Percentiles rank a stretch among this genome's conserved stretches.
Conservation (phyloP, 1,140 invertebrate species). For the Pogonognathellus flavescens region DNA sequence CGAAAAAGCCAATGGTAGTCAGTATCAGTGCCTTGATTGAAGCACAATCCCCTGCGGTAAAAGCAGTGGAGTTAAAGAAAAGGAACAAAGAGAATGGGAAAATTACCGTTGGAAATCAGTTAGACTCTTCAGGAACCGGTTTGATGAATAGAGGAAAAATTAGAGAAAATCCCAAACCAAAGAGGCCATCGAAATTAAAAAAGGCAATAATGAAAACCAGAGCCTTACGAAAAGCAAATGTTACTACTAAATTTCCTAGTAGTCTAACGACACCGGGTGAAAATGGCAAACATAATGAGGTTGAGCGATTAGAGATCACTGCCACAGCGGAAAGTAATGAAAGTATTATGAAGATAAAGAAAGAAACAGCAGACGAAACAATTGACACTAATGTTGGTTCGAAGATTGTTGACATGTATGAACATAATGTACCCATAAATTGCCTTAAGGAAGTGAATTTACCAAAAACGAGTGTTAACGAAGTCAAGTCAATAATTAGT, state of each 20-base stretch:
- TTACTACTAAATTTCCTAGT: neutral
- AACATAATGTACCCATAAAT: neutral
- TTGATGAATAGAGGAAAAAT: constrained; percentile 63
- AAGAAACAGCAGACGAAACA: neutral
- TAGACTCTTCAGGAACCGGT: constrained; percentile 64
- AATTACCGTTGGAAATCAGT: constrained; percentile 58
- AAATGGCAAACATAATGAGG: neutral
- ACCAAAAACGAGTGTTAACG: neutral
- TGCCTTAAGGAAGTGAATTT: neutral
- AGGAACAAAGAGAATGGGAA: constrained; percentile 4
- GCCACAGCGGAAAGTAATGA: too few relatives aligned
- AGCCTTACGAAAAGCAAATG: constrained; percentile 28
- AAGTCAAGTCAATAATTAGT: neutral
- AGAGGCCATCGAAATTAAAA: constrained; percentile 58
- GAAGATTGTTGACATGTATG: neutral
- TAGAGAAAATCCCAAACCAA: constrained; percentile 59
- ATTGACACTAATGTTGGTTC: neutral
- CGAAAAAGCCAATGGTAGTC: constrained; percentile 57
- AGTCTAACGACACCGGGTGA: neutral
- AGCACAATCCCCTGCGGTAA: neutral
- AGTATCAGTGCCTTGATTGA: constrained; percentile 33
- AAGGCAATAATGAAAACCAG: constrained; percentile 57
- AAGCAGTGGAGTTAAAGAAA: neutral
- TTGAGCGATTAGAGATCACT: neutral
- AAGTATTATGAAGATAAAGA: neutral